Evolutionary conservation across 2,888 invertebrate species (phyloP), one percentile per base, ranked within the genome.

Genomic region (Drosophila neoperkinsi): DNA sequence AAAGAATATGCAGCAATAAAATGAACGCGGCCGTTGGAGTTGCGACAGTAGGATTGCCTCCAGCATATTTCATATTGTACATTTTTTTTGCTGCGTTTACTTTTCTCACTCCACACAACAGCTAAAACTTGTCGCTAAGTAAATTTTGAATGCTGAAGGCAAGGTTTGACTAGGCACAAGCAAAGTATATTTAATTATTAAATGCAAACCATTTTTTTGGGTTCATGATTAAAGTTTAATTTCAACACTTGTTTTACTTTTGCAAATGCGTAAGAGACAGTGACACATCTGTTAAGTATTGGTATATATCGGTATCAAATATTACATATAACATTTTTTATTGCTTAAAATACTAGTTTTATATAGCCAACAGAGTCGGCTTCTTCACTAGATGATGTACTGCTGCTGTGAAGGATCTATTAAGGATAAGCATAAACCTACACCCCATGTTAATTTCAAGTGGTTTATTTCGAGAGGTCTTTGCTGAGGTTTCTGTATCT

Each of bases 1-100:
- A 77, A 78, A 65, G 75, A 76, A 88, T 88, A 75, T 87, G 85
- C 71, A 65, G 85, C 83, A 75, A 85, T 85, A 85, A 85, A 88
- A 75, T 66, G 67, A 73, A 21, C 61, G 25, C 52, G 5, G 18
- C 36, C 18, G 16, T 57, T 36, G 43, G 10, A 57, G 52, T 67
- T 51, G 62, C 66, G 69, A 16, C 62, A 51, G 60, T 56, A 31
- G 49, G 56, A 51, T 56, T 63, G 49, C 71, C 60, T 25, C 11
- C 28, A 46, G 41, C n/a, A 16, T 7, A 43, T 30, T 60, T 34
- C 50, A 25, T 31, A 36, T 43, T 21, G 49, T 16, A 9, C 0
- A 16, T 46, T 21, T 51, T 52, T 46, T 56, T 34, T 51, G 4
- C 28, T 33, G 25, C 25, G 11, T 1, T 53, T 25, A 6, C n/a